phyloP scores from a whole-genome alignment of 2,113 vertebrate species.

The Larimichthys polyactis region DNA sequence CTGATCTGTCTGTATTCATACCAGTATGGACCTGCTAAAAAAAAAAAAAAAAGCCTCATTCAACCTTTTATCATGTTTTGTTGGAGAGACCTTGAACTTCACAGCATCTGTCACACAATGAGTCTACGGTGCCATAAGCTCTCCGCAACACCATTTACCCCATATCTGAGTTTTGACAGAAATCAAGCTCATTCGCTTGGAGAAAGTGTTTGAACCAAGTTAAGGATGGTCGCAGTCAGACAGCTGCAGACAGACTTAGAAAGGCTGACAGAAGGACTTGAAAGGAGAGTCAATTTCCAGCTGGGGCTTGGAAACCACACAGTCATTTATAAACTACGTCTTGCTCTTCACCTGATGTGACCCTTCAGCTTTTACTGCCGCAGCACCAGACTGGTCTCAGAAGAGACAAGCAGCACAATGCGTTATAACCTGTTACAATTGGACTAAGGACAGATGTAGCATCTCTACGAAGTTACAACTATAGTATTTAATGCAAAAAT shows the following conservation, averaged over 20 bases:
- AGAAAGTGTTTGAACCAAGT: conserved; percentile 40
- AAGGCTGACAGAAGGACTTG: conserved; percentile 50
- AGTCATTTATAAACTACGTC: conserved; percentile 62
- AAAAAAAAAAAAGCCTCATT: not conserved
- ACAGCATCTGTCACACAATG: conserved; percentile 29
- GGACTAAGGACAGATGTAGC: conserved; percentile 11
- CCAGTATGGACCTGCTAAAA: not conserved
- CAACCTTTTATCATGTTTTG: no score
- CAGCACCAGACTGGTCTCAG: conserved; percentile 2
- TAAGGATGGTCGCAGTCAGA: conserved; percentile 40
- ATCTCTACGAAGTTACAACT: conserved; percentile 15
- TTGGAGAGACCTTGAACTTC: not conserved
- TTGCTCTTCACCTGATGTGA: conserved; percentile 63
- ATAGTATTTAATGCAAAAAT: conserved; percentile 18
- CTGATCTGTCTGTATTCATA: not conserved
- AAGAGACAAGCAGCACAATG: conserved; percentile 4
- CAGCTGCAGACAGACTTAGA: conserved; percentile 54
- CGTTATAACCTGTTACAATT: conserved; percentile 35
- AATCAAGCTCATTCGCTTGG: conserved; percentile 22
- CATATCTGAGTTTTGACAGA: conserved; percentile 23
- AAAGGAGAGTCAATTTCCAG: conserved; percentile 64
- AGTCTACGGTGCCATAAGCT: conserved; percentile 12
- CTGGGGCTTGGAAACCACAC: conserved; percentile 51
- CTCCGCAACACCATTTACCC: conserved; percentile 41
- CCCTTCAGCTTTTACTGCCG: conserved; percentile 43